Percentiles rank a stretch among this genome's conserved stretches.
phyloP scores from a whole-genome alignment of 2,888 invertebrate species.

The Marronus borbonicus region DNA sequence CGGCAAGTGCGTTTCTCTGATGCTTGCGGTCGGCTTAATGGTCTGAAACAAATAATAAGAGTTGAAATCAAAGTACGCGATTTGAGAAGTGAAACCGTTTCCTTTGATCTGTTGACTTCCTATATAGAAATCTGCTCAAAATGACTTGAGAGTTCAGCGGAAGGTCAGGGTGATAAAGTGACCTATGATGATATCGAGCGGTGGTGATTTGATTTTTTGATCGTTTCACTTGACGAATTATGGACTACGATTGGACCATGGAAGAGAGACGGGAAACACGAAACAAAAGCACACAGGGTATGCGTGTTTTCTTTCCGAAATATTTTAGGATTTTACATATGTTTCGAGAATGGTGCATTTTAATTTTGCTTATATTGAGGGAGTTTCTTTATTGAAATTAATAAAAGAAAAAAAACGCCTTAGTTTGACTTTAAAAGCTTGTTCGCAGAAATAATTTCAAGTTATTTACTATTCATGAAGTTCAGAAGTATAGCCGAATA shows the following conservation, averaged over 20 bases:
- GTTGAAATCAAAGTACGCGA: background rate
- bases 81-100: background rate
- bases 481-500: too few relatives aligned
- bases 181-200: background rate
- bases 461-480: too few relatives aligned
- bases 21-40: constrained; percentile 1
- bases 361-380: too few relatives aligned
- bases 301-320: background rate
- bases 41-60: constrained; percentile 18
- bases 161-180: background rate
- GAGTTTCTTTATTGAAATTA: too few relatives aligned
- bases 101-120: background rate
- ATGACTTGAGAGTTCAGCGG: background rate
- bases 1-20: constrained; percentile 14
- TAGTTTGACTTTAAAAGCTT: too few relatives aligned
- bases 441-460: too few relatives aligned
- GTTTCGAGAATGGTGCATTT: too few relatives aligned
- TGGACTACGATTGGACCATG: constrained; percentile 69
- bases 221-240: constrained; percentile 58
- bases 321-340: too few relatives aligned
- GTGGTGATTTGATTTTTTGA: background rate
- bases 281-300: constrained; percentile 59
- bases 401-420: too few relatives aligned
- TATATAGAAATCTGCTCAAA: background rate
- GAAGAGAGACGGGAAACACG: constrained; percentile 65